These are phyloP conservation scores for Channallabes apus DNA, from an alignment of 2,797 vertebrate species.

Conservation along the genomic window DNA sequence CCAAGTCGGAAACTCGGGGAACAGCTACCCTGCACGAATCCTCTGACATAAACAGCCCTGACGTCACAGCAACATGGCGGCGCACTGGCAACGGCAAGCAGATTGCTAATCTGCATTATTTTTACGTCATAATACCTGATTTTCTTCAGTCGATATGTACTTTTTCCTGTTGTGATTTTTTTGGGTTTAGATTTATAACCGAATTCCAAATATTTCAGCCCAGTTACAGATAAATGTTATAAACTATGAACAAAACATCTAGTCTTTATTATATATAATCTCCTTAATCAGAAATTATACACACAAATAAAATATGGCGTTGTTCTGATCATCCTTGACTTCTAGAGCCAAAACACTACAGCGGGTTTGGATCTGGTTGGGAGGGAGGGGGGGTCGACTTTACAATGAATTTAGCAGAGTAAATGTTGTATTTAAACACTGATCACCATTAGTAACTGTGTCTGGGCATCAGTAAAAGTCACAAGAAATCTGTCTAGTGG, in stretches of 20 bases:
- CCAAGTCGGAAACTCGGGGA: neutral
- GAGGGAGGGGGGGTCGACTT: neutral
- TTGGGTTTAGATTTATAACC: neutral
- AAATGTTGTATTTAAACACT: neutral
- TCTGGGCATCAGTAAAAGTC: neutral
- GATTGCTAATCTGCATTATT: neutral
- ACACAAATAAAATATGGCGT: neutral
- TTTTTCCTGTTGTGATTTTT: neutral
- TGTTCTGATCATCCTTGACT: neutral
- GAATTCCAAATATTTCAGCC: neutral
- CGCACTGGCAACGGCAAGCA: neutral
- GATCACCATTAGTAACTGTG: neutral
- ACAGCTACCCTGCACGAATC: neutral
- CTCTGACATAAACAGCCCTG: neutral
- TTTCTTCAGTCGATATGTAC: neutral
- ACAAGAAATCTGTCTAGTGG: neutral
- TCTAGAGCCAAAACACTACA: neutral
- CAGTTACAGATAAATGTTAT: neutral
- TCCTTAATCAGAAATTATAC: neutral
- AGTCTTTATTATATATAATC: neutral
- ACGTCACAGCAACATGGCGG: slow-evolving; percentile 17
- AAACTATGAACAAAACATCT: neutral
- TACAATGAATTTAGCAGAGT: neutral
- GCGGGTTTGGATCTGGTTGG: neutral
- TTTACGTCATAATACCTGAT: neutral